Base-by-base conservation (phyloP, 2,797 vertebrate species). In the Sebastes jordani region DNA sequence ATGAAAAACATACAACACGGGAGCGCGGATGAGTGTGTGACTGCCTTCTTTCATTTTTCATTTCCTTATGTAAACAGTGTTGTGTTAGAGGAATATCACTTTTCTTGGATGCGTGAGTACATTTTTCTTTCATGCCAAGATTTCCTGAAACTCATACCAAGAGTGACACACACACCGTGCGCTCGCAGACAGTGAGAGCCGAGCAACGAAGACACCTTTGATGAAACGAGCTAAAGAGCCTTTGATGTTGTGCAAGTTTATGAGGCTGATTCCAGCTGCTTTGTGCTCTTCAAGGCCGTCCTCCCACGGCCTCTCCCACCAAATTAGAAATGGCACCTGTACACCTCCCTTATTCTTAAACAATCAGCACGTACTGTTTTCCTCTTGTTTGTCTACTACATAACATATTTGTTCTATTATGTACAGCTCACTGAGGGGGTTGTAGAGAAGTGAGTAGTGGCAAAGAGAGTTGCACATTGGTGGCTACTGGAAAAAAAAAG, bases 271-370 rank as follows among this genome's bases (percentile, higher is more conserved):
- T 94, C 92, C 92, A 89, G 95, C 93, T 93, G 94, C 92, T 93
- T 92, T 93, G 87, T 90, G 88, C 88, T 92, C 87, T 93, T 94
- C 92, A 91, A 90, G 92, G 91, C 88, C 87, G 67, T 93, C 90
- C 89, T 83, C 81, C 83, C 73, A 78, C 78, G 77, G 86, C 88
- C 86, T 91, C 88, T 91, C 81, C 54, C 83, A 69, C 92, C 89
- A 93, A 95, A 95, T 93, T 93, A 92, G 86, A 92, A 95, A 92
- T 93, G 94, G 92, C 95, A 93, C 83, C 89, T 91, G 89, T 89
- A 93, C 92, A 91, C 92, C 91, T 88, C 85, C 84, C 72, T 82
- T 86, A 76, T 88, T 92, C 94, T 91, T 84, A 91, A 92, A 94
- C 94, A 94, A 94, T 95, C 91, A 92, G 77, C 76, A 34, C 79